phyloP scores from a whole-genome alignment of 1,140 invertebrate species.

The Cotesia typhae region DNA sequence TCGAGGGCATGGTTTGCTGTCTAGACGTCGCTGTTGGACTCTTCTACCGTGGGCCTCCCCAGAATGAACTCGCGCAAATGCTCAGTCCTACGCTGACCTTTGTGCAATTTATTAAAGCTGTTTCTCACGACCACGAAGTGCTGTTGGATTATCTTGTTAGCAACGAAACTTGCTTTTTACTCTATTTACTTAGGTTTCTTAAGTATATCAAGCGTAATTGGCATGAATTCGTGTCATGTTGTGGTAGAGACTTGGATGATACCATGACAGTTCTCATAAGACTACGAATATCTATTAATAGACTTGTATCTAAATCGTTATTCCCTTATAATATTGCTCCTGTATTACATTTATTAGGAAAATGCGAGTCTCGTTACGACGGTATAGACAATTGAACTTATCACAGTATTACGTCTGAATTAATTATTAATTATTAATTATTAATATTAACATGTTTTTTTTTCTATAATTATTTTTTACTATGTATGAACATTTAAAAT shows the following conservation, averaged over 20 bases:
- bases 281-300: slow-evolving; percentile 80
- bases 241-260: slow-evolving; percentile 79
- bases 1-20: slow-evolving; percentile 92
- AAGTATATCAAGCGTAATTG: slow-evolving; percentile 87
- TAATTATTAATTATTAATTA: too few species aligned
- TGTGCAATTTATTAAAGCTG: slow-evolving; percentile 82
- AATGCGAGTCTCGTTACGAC: slow-evolving; percentile 87
- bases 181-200: slow-evolving; percentile 85
- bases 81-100: slow-evolving; percentile 85
- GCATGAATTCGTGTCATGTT: slow-evolving; percentile 81
- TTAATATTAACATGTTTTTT: slow-evolving; percentile 3
- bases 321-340: slow-evolving; percentile 93
- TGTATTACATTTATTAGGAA: slow-evolving; percentile 82
- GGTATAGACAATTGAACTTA: slow-evolving; percentile 63
- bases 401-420: slow-evolving; percentile 32
- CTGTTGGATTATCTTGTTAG: slow-evolving; percentile 87
- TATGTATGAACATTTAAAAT: too few species aligned
- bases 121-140: slow-evolving; percentile 84
- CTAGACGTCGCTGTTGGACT: slow-evolving; percentile 86
- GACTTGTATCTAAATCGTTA: slow-evolving; percentile 81
- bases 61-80: slow-evolving; percentile 79
- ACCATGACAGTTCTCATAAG: slow-evolving; percentile 86
- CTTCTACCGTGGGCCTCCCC: slow-evolving; percentile 80
- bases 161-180: slow-evolving; percentile 89
- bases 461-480: too few species aligned